phyloP scores from a whole-genome alignment of 2,888 invertebrate species.

The Pterobdella sp. region DNA sequence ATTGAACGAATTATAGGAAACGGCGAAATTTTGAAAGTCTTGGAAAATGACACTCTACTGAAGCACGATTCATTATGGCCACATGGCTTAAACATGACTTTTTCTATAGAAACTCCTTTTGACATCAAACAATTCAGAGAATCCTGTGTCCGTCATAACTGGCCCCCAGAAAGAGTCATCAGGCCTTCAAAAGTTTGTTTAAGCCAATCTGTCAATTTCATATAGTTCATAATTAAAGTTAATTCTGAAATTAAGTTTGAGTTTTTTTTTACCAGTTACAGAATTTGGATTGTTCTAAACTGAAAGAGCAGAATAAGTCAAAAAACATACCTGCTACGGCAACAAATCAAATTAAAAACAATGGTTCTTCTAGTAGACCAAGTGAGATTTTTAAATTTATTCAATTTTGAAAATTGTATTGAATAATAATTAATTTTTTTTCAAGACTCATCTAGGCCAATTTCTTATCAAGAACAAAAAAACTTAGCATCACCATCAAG shows the following conservation, averaged over 20 bases:
- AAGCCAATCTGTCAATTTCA: too few relatives aligned
- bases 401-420: too few relatives aligned
- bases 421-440: too few relatives aligned
- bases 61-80: slow-evolving; percentile 40
- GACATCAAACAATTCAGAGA: slow-evolving; percentile 39
- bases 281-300: too few relatives aligned
- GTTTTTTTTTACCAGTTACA: too few relatives aligned
- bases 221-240: too few relatives aligned
- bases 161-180: slow-evolving; percentile 36
- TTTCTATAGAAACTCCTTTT: slow-evolving; percentile 36
- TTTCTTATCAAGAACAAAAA: neutral
- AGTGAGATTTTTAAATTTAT: too few relatives aligned
- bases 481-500: neutral
- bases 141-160: slow-evolving; percentile 37
- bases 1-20: slow-evolving; percentile 34
- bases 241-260: too few relatives aligned
- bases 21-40: slow-evolving; percentile 34
- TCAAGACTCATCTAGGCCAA: slow-evolving; percentile 8
- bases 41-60: slow-evolving; percentile 39
- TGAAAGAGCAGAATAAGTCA: too few relatives aligned
- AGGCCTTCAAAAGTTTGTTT: slow-evolving; percentile 3
- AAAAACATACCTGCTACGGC: too few relatives aligned
- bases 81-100: slow-evolving; percentile 38
- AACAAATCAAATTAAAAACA: too few relatives aligned
- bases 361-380: too few relatives aligned